Percentiles rank a stretch among this genome's conserved stretches.
phyloP scores from a whole-genome alignment of 2,113 vertebrate species.

The Notothenia coriiceps region DNA sequence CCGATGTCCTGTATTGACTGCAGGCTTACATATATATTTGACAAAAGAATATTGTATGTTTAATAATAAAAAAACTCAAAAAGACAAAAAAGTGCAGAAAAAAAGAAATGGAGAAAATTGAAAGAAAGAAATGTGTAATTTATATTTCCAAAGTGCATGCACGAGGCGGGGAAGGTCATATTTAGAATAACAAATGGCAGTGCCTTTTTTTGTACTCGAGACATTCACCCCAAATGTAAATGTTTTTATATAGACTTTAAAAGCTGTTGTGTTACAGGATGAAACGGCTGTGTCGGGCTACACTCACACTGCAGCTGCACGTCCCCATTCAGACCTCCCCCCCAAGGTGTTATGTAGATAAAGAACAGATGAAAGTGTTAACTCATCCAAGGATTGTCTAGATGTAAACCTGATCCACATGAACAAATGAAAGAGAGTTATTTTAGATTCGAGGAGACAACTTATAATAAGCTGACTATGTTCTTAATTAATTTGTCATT shows the following conservation, averaged over 20 bases:
- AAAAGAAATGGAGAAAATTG: constrained; percentile 51
- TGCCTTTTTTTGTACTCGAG: constrained; percentile 93
- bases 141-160: constrained; percentile 89
- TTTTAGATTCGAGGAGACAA: neutral
- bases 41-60: constrained; percentile 77
- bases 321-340: neutral
- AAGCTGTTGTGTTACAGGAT: constrained; percentile 61
- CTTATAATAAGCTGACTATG: neutral
- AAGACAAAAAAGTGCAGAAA: constrained; percentile 60
- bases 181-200: constrained; percentile 94
- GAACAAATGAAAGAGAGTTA: neutral
- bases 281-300: constrained; percentile 47
- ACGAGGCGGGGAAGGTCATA: constrained; percentile 88
- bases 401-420: neutral
- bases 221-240: constrained; percentile 84
- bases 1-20: constrained; percentile 93
- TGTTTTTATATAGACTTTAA: constrained; percentile 85
- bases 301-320: constrained; percentile 48
- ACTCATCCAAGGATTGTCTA: too few species aligned
- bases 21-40: constrained; percentile 89
- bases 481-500: too few species aligned
- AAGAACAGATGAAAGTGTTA: too few species aligned
- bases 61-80: constrained; percentile 71
- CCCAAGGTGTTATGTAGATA: neutral
- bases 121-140: constrained; percentile 74